Evolutionary conservation across 1,140 invertebrate genomes (phyloP), one percentile per base, ranked within the genome.

Genomic region (Dreissena rostriformis): DNA sequence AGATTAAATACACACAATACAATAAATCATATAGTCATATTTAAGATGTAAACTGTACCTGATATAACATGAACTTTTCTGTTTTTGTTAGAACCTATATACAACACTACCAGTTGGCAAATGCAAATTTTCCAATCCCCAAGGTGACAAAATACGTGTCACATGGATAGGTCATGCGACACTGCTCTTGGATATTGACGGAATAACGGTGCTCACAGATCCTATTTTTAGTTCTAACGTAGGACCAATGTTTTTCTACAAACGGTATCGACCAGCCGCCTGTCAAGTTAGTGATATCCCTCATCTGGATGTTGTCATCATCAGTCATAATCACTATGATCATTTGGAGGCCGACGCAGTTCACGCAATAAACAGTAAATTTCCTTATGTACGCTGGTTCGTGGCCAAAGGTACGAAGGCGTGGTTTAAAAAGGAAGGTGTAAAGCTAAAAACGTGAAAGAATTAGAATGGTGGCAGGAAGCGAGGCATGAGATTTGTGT

Each of bases 241-340:
- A 52, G 73, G 53, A n/a, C 68, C 77, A 22, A n/a, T n/a, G n/a
- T n/a, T n/a, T n/a, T n/a, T n/a, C n/a, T 84, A 73, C 28, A 82
- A 86, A n/a, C 51, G 87, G 26, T 88, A 86, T 53, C 53, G 84
- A 39, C 51, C 66, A 8, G 77, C 74, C 7, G 80, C 87, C 6
- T 88, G 84, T 79, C 26, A 68, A 57, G 72, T 88, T 12, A 19
- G 66, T 12, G 82, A 88, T 6, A 39, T 88, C 12, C 81, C 94
- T 28, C 72, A 88, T 39, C 87, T 95, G 19, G 92, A 95, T 88
- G 93, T 91, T 73, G 94, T 94, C 14, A 80, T 95, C 28, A 95
- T 95, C 77, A 94, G 94, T 65, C 94, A 95, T 83, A 94, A 94
- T 87, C 94, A 95, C 91, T 95, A 94, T 84, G 94, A 95, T 89